Evolutionary conservation across 2,113 vertebrate species (phyloP).

Genomic region (Grus americana): DNA sequence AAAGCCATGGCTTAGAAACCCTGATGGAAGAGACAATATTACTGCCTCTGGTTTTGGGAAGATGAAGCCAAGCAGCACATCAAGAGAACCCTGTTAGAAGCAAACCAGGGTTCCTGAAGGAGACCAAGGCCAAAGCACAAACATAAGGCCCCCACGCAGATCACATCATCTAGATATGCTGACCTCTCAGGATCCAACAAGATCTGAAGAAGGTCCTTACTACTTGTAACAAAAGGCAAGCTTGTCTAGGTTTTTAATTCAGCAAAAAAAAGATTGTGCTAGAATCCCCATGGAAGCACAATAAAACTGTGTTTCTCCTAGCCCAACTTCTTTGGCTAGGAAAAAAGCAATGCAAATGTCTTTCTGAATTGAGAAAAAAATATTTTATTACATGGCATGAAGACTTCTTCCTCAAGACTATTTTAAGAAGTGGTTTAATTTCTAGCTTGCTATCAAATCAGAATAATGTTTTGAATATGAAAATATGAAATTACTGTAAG

Average conservation of each 20-base stretch:
- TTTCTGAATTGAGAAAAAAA: background rate
- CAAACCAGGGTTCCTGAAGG: background rate
- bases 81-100: background rate
- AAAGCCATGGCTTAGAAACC: background rate
- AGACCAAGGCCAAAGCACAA: background rate
- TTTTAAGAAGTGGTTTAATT: background rate
- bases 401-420: background rate
- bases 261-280: background rate
- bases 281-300: background rate
- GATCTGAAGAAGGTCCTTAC: background rate
- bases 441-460: background rate
- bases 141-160: accelerated
- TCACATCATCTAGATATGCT: background rate
- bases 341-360: background rate
- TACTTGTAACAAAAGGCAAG: background rate
- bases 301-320: background rate
- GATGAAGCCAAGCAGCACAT: background rate
- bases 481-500: background rate
- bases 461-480: background rate
- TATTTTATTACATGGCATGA: background rate
- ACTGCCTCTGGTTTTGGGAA: background rate
- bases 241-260: background rate
- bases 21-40: background rate
- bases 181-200: background rate
- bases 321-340: background rate